Conservation (phyloP, 2,113 vertebrate species). For the Gavia stellata region DNA sequence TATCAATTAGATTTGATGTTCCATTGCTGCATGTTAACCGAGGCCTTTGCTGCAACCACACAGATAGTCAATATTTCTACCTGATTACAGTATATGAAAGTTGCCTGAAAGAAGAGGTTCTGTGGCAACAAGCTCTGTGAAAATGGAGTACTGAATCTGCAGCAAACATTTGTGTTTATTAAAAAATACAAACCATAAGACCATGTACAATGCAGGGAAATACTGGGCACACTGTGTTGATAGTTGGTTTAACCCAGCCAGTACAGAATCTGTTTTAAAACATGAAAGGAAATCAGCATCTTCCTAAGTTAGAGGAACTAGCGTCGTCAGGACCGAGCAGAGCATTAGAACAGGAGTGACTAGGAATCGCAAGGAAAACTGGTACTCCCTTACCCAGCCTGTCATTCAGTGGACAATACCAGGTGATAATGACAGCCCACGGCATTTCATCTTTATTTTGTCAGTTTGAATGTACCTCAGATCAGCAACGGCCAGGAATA, state of each 20-base stretch:
- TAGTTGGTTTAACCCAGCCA: background rate
- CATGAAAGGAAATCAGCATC: background rate
- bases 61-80: background rate
- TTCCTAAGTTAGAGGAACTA: background rate
- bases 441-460: background rate
- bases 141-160: background rate
- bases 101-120: background rate
- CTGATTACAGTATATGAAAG: background rate
- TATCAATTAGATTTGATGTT: background rate
- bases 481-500: background rate
- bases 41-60: background rate
- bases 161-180: background rate
- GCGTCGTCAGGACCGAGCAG: background rate
- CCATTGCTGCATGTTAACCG: background rate
- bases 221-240: background rate
- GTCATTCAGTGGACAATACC: background rate
- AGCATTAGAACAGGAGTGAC: background rate
- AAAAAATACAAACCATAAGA: background rate
- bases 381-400: background rate
- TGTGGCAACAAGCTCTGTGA: background rate
- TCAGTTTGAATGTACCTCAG: background rate
- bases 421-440: background rate
- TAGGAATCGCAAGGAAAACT: background rate
- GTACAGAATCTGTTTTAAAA: background rate
- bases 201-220: background rate